Base-by-base conservation (phyloP, 2,797 vertebrate genomes). In the Lacerta agilis region DNA sequence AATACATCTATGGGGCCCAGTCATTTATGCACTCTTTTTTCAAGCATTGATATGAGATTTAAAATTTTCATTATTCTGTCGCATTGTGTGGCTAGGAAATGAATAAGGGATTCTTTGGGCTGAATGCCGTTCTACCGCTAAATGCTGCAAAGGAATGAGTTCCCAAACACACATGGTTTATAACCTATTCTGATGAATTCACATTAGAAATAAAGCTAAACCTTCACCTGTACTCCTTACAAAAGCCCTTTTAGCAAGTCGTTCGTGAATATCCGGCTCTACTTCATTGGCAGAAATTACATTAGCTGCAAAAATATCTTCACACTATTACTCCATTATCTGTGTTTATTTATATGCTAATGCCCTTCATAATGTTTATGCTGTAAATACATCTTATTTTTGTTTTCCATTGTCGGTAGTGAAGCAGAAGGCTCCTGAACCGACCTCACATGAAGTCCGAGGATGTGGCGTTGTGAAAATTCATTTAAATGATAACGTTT, bases 371-470 rank as follows among this genome's bases (percentile, higher is more conserved):
- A 90, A 27, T 85, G 85, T 89, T 33, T 89, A 73, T 86, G 71
- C 61, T 90, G 86, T 89, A 94, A 91, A 88, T 80, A 88, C 27
- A 83, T 61, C 4, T 90, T 87, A 77, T 71, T 90, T 82, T 80
- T 84, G 27, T 64, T 94, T 61, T 94, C 86, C 33, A 83, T 67
- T 94, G 67, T 79, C 86, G 15, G n/a, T 25, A 13, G 20, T 72
- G 77, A 79, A 85, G 15, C 20, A 90, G 0, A 41, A 86, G 41
- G 17, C 25, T 15, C 71, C 23, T 66, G 88, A 89, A 83, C 1
- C 66, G 10, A 80, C 1, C 29, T 33, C 41, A 20, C 17, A 75
- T 29, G 15, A 83, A 91, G 8, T 36, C 11, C 0, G 81, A 88
- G 17, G 3, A 3, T 33, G n/a, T 5, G 7, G 82, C 29, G 64